Evolutionary conservation across 2,797 vertebrate species (phyloP).

Genomic region (Gymnodraco acuticeps): DNA sequence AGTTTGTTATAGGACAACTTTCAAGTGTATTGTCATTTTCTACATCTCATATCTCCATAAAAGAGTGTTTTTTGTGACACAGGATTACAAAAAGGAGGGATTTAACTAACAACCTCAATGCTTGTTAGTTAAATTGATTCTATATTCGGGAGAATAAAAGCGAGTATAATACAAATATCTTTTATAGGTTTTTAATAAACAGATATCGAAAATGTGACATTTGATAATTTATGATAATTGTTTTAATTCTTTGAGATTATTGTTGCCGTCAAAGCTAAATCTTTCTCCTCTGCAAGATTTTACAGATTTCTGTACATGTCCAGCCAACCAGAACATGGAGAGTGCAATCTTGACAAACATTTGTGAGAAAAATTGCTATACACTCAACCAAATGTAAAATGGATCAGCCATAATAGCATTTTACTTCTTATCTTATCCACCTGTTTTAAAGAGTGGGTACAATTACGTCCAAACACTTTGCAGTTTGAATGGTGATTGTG

Average conservation of each 20-base stretch:
- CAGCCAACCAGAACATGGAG: conserved; percentile 8
- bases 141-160: not conserved
- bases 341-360: conserved; percentile 5
- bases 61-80: not conserved
- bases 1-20: not conserved
- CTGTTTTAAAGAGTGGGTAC: conserved; percentile 44
- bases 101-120: no score
- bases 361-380: conserved; percentile 16
- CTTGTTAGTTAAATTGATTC: not conserved
- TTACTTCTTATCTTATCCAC: conserved; percentile 34
- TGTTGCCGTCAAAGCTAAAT: not conserved
- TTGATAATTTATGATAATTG: not conserved
- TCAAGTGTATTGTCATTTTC: not conserved
- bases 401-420: conserved; percentile 20
- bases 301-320: conserved; percentile 10
- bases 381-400: conserved; percentile 44
- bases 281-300: not conserved
- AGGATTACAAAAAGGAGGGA: not conserved
- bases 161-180: not conserved
- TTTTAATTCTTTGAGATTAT: conserved; percentile 18
- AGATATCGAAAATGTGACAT: not conserved
- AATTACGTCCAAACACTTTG: conserved; percentile 39
- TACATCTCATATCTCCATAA: not conserved
- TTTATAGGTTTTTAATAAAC: conserved; percentile 14
- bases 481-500: conserved; percentile 15